phyloP scores from a whole-genome alignment of 2,797 vertebrate genomes.

The Heterohyrax brucei region DNA sequence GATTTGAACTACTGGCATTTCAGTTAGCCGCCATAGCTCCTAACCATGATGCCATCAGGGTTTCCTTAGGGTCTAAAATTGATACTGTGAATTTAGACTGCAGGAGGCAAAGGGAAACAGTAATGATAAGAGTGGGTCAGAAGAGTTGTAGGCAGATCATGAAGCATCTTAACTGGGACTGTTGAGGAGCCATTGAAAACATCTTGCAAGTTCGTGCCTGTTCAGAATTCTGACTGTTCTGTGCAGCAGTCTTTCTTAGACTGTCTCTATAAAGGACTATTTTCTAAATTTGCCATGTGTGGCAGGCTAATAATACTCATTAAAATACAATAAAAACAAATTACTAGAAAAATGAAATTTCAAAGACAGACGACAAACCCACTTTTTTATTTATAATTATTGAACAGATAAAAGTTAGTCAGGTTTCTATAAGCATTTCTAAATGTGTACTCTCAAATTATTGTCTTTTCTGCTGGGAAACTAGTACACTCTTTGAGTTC shows the following conservation, averaged over 20 bases:
- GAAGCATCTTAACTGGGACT: neutral
- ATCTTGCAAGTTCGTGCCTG: neutral
- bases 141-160: neutral
- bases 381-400: conserved; percentile 27
- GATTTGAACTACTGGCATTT: too few relatives aligned
- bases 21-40: too few relatives aligned
- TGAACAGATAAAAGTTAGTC: conserved; percentile 21
- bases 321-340: too few relatives aligned
- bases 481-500: neutral
- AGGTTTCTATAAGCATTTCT: neutral
- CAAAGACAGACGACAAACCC: conserved; percentile 10
- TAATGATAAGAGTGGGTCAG: neutral
- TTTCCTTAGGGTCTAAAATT: neutral
- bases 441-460: neutral
- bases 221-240: neutral
- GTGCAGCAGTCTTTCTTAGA: neutral
- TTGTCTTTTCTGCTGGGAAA: neutral
- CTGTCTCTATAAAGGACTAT: neutral
- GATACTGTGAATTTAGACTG: neutral
- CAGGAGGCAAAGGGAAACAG: neutral
- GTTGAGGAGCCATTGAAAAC: neutral
- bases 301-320: neutral
- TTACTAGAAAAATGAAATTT: neutral
- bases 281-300: neutral
- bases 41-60: too few relatives aligned